Conservation (phyloP, 2,113 vertebrate species). For the Notarius quadriscutis region DNA sequence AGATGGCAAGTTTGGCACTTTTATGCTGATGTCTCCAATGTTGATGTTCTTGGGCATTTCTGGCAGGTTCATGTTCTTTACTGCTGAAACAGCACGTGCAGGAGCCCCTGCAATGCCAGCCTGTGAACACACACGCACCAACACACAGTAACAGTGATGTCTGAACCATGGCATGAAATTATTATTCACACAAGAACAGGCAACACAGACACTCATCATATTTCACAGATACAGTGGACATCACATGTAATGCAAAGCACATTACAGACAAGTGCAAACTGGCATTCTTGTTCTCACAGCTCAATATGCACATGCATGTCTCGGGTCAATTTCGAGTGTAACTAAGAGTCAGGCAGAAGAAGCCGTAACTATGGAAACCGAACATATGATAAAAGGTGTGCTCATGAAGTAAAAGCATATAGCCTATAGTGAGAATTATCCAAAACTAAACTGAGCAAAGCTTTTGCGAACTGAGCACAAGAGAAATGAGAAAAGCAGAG, state of each 20-base stretch:
- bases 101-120: slow-evolving; percentile 98
- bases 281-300: slow-evolving; percentile 74
- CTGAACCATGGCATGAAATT: not conserved
- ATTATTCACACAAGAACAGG: not conserved
- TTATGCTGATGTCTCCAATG: slow-evolving; percentile 99
- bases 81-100: slow-evolving; percentile 97
- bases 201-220: slow-evolving; percentile 43
- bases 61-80: slow-evolving; percentile 99
- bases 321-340: slow-evolving; percentile 58
- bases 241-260: slow-evolving; percentile 75
- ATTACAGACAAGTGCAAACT: slow-evolving; percentile 70
- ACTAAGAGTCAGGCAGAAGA: not conserved
- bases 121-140: slow-evolving; percentile 78
- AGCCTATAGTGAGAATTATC: not conserved
- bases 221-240: slow-evolving; percentile 58
- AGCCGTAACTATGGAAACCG: slow-evolving; percentile 1
- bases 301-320: slow-evolving; percentile 73
- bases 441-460: slow-evolving; percentile 54
- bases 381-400: not conserved
- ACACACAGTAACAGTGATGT: slow-evolving; percentile 53
- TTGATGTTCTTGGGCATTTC: slow-evolving; percentile 99
- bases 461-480: slow-evolving; percentile 58
- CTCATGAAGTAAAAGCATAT: not conserved
- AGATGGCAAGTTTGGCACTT: slow-evolving; percentile 99
- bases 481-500: slow-evolving; percentile 67